Base-by-base conservation (phyloP, 2,113 vertebrate species). In the Camelus dromedarius region DNA sequence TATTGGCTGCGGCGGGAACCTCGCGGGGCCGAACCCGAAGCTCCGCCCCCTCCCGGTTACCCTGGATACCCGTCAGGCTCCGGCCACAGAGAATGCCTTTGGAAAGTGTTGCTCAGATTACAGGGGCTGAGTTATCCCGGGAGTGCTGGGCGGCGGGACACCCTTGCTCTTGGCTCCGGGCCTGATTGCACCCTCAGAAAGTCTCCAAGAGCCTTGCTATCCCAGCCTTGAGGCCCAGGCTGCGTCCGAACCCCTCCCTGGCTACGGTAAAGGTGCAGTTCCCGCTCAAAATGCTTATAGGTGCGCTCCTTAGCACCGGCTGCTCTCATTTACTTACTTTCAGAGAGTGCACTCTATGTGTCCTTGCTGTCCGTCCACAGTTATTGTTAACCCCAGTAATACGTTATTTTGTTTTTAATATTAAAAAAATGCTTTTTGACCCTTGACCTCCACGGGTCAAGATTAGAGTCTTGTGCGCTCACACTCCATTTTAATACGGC, bases 1-100 rank as follows among this genome's bases (percentile, higher is more conserved):
- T 16, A 97, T 98, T 98, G 97, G 97, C 82, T 96, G 86, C 4
- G 16, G 50, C 12, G 50, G 90, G 87, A 93, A 62, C 73, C 92
- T 96, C 70, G 9, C 89, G 13, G 89, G 89, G 52, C 92, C 84
- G 75, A 46, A 26, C 32, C 54, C 20, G 24, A 88, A 66, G 94
- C 97, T 66, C 97, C 97, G 24, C 97, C 97, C 83, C 8, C 32
- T 82, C 95, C 28, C n/a, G n/a, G 97, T 97, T 96, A 69, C 97
- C 96, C 82, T 85, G 96, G 97, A 94, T 91, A 97, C 97, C 79
- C 35, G 58, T 64, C 32, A 0, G 26, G 97, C 77, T 96, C 86
- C 0, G 5, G 88, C 84, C 1, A 9, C 62, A 0, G 46, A 26
- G 67, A 32, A 75, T 42, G 86, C 77, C 56, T 97, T 91, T 48